A percentile compares a stretch with the other conserved stretches of the same genome.
Evolutionary conservation across 2,797 vertebrate species (phyloP).

Genomic region (Phalloptychus januarius): DNA sequence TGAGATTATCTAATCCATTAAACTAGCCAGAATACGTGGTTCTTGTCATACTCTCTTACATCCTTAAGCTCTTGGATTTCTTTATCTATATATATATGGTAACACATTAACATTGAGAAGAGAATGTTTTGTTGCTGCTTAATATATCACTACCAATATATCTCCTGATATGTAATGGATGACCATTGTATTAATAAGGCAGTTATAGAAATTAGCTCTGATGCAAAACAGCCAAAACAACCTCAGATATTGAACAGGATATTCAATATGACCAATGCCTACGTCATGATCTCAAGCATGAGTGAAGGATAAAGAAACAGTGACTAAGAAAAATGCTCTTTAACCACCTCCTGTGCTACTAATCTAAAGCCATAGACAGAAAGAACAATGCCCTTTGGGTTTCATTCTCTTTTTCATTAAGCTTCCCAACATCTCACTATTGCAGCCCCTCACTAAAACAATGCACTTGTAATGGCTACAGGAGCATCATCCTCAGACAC

Average conservation of each 20-base stretch:
- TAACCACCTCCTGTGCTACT: conserved; percentile 7
- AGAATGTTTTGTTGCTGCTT: neutral
- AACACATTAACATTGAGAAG: neutral
- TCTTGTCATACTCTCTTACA: neutral
- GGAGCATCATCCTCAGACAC: conserved; percentile 30
- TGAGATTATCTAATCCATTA: neutral
- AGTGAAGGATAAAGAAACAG: neutral
- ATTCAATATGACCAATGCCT: neutral
- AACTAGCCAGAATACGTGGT: neutral
- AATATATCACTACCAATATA: too few relatives aligned
- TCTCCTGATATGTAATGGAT: neutral
- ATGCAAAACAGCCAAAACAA: neutral
- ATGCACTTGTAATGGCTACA: conserved; percentile 39
- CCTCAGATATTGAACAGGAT: neutral
- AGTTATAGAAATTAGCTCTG: neutral
- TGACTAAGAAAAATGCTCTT: neutral
- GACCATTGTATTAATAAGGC: neutral
- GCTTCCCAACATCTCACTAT: conserved; percentile 33
- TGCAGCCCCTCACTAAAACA: conserved; percentile 44
- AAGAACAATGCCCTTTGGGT: conserved; percentile 27
- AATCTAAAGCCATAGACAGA: conserved; percentile 27
- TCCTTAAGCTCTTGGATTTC: neutral
- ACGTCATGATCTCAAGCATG: neutral
- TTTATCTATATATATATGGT: neutral
- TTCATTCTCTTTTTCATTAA: conserved; percentile 19